Evolutionary conservation across 2,888 invertebrate genomes (phyloP).

Genomic region (Cataglyphis cursor): DNA sequence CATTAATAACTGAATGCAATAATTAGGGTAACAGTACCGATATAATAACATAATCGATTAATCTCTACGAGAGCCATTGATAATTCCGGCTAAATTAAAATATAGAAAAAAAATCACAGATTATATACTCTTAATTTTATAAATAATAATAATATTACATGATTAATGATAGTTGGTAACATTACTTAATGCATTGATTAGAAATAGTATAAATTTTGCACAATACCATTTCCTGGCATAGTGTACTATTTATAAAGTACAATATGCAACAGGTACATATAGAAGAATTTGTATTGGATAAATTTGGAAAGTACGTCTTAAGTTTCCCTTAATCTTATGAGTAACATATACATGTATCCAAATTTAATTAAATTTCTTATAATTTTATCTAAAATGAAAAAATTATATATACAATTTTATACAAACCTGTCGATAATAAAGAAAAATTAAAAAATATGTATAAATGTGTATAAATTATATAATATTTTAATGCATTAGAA

Average conservation of each 20-base stretch:
- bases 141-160: constrained; percentile 39
- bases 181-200: constrained; percentile 3
- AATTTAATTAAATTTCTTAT: background rate
- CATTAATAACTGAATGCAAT: constrained; percentile 46
- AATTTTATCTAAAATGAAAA: constrained; percentile 18
- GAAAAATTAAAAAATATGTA: constrained; percentile 12
- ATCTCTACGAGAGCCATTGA: constrained; percentile 37
- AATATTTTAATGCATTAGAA: constrained; percentile 18
- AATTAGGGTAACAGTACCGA: constrained; percentile 50
- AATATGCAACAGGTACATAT: background rate
- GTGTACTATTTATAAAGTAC: background rate
- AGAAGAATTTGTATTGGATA: constrained; percentile 12
- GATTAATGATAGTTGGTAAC: background rate
- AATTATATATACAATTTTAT: constrained; percentile 9
- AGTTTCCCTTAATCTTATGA: background rate
- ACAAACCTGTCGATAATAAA: constrained; percentile 57
- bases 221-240: background rate
- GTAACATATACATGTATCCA: background rate
- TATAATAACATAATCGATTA: constrained; percentile 52
- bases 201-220: constrained; percentile 12
- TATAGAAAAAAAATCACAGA: constrained; percentile 72
- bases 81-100: constrained; percentile 61
- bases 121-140: constrained; percentile 48
- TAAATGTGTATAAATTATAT: constrained; percentile 34
- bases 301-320: constrained; percentile 48